Evolutionary conservation across 2,797 vertebrate genomes (phyloP).

Genomic region (Petrocephalus sullivani): DNA sequence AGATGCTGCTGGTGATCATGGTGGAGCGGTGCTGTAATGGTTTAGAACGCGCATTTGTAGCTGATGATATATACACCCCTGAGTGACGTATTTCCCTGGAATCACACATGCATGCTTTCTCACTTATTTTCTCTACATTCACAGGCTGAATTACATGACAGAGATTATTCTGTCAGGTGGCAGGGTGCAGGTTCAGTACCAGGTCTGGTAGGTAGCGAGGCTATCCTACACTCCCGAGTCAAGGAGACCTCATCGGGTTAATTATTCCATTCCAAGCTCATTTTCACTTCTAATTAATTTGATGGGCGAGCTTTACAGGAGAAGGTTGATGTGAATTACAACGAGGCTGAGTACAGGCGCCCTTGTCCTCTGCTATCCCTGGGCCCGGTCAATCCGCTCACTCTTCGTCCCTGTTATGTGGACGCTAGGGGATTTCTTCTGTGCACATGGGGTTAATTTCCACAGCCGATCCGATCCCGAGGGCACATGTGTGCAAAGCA

Average conservation of each 20-base stretch:
- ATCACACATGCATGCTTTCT: background rate
- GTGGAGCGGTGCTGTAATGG: background rate
- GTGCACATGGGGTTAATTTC: background rate
- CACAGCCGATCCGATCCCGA: background rate
- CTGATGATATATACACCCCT: background rate
- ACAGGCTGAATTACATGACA: background rate
- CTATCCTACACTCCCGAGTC: background rate
- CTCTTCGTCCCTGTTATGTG: background rate
- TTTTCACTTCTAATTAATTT: background rate
- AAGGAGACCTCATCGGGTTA: background rate
- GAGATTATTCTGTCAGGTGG: background rate
- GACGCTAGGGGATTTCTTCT: background rate
- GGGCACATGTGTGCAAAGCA: background rate
- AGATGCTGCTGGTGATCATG: background rate
- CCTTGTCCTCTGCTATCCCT: background rate
- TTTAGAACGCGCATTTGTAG: background rate
- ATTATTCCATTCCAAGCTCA: constrained; percentile 3
- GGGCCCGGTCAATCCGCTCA: background rate
- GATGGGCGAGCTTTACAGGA: background rate
- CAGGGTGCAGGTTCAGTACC: background rate
- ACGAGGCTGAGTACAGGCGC: background rate
- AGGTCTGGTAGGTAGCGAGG: background rate
- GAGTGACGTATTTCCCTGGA: background rate
- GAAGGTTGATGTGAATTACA: background rate
- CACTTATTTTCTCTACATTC: background rate